Evolutionary conservation across 1,140 invertebrate species (phyloP).

Genomic region (Neotoxoptera formosana): DNA sequence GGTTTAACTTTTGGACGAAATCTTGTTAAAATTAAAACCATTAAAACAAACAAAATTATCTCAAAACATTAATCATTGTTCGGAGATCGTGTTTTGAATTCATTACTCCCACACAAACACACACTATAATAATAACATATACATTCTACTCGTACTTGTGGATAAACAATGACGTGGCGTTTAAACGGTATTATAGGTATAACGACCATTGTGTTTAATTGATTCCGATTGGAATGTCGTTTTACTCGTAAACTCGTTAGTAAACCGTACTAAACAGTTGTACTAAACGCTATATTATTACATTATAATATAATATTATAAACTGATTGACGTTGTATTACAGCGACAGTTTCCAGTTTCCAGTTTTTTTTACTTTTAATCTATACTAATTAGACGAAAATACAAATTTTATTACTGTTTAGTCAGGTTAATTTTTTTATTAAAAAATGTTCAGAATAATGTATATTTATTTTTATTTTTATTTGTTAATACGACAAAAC

Average conservation of each 20-base stretch:
- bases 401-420: too few species aligned
- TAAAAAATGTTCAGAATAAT: too few species aligned
- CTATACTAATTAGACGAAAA: too few species aligned
- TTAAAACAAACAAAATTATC: conserved; percentile 11
- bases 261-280: neutral
- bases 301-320: neutral
- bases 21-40: conserved; percentile 6
- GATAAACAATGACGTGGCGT: conserved; percentile 37
- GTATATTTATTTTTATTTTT: too few species aligned
- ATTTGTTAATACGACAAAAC: too few species aligned
- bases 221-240: conserved; percentile 8
- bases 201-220: neutral
- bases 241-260: neutral
- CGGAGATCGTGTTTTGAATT: conserved; percentile 1
- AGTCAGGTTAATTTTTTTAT: too few species aligned
- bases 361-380: too few species aligned
- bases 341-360: neutral
- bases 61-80: conserved; percentile 18
- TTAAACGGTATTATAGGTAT: neutral
- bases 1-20: neutral
- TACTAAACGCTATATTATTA: neutral
- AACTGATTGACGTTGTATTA: conserved; percentile 7
- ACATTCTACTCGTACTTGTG: neutral
- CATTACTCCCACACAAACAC: neutral
- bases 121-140: neutral